Evolutionary conservation across 1,140 invertebrate genomes (phyloP).

Genomic region (Papilio glaucus): DNA sequence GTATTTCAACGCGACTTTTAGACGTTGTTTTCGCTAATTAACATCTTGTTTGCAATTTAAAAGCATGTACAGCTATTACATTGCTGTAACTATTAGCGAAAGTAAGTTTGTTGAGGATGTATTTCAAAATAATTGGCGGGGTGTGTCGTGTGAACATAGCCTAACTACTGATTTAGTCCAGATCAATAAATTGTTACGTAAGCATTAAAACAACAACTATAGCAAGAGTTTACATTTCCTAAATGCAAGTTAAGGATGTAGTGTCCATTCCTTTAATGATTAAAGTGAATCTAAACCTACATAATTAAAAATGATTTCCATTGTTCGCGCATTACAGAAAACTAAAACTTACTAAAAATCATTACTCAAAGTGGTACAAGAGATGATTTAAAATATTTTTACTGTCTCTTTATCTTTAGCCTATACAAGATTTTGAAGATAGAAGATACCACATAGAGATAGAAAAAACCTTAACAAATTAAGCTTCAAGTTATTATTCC

Average conservation of each 20-base stretch:
- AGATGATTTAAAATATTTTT: no score
- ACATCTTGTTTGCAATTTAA: constrained; percentile 82
- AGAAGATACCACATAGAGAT: no score
- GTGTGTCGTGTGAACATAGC: constrained; percentile 58
- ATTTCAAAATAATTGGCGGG: constrained; percentile 69
- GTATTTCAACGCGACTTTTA: constrained; percentile 74
- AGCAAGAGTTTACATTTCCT: constrained; percentile 60
- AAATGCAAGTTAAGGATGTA: constrained; percentile 47
- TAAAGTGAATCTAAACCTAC: constrained; percentile 37
- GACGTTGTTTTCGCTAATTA: constrained; percentile 80
- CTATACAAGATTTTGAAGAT: no score
- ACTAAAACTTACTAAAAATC: neutral
- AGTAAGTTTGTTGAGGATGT: constrained; percentile 62
- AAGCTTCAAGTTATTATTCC: no score
- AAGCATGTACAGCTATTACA: constrained; percentile 56
- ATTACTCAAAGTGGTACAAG: no score
- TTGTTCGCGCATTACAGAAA: no score
- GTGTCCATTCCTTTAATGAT: neutral
- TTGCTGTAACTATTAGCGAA: constrained; percentile 60
- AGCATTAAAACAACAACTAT: constrained; percentile 54
- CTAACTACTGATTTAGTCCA: constrained; percentile 43
- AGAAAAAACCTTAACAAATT: no score
- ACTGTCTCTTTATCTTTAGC: no score
- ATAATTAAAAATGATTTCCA: constrained; percentile 38
- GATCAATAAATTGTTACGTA: constrained; percentile 57